phyloP scores from a whole-genome alignment of 2,113 vertebrate genomes.

The Grallaria varia region DNA sequence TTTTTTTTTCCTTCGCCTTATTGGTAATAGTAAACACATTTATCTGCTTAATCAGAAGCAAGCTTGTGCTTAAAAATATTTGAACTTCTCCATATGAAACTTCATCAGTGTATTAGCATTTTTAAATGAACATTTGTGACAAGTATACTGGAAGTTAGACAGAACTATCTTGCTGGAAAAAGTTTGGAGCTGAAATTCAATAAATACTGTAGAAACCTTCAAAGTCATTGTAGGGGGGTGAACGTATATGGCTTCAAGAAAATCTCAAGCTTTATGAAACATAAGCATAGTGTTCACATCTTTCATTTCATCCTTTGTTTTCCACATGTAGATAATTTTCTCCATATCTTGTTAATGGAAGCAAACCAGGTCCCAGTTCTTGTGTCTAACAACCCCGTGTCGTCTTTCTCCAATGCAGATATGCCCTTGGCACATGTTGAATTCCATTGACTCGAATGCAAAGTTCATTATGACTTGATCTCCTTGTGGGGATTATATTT shows the following conservation, averaged over 20 bases:
- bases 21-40: background rate
- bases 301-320: background rate
- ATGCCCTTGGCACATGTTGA: background rate
- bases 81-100: background rate
- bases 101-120: background rate
- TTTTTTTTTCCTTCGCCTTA: background rate
- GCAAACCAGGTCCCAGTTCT: background rate
- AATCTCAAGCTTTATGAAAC: background rate
- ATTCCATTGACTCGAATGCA: background rate
- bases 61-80: background rate
- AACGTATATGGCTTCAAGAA: background rate
- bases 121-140: background rate
- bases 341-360: background rate
- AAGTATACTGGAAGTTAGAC: background rate
- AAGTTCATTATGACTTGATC: background rate
- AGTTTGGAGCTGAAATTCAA: background rate
- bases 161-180: background rate
- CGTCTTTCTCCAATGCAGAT: background rate
- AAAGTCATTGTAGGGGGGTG: background rate
- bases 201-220: background rate
- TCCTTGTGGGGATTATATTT: background rate
- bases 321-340: background rate
- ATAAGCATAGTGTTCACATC: background rate
- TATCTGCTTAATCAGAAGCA: background rate
- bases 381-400: background rate